Base-by-base conservation (phyloP, 1,140 invertebrate genomes). In the Platyscapa corneri region DNA sequence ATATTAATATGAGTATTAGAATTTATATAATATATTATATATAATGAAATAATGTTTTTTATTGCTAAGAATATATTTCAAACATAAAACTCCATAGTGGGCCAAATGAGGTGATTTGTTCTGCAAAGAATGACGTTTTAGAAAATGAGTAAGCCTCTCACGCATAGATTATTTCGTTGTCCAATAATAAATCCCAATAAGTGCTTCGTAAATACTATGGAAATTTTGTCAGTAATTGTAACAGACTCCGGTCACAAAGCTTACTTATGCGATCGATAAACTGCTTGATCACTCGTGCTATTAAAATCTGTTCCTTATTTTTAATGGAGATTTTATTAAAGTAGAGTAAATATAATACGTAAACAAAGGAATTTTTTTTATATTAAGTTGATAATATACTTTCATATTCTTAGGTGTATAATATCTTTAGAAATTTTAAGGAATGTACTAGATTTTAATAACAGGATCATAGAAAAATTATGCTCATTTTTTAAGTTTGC, bases 51-150 rank as follows among this genome's bases (percentile, higher is more conserved):
- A 16, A 76, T 20, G 16, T 76, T 76, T 49, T 49, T 14, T 18
- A 30, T 76, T 46, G 27, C 23, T 49, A 20, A 42, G 2, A 14
- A 74, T 37, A 42, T 42, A 56, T 56, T 82, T 49, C 12, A 82
- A 72, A 39, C 81, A 46, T 64, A 32, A 65, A 23, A 60, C 56
- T 8, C 32, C 3, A 39, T 30, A 18, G 46, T 49, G 53, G 76
- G 70, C 70, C 79, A 49, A 56, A 5, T 56, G 32, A 76, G 56
- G 46, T 76, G 82, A 88, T 88, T 83, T 88, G 88, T 87, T 88
- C 87, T 86, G 86, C 85, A 85, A 53, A 46, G 39, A 23, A 12
- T 32, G 84, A 78, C 87, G 84, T 88, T 81, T 87, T 85, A 86
- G 88, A 87, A 88, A 85, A 78, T 76, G 84, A 76, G 53, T 76